Conservation (phyloP, 64 coral and sea anemone species). For the Montipora efflorescens region DNA sequence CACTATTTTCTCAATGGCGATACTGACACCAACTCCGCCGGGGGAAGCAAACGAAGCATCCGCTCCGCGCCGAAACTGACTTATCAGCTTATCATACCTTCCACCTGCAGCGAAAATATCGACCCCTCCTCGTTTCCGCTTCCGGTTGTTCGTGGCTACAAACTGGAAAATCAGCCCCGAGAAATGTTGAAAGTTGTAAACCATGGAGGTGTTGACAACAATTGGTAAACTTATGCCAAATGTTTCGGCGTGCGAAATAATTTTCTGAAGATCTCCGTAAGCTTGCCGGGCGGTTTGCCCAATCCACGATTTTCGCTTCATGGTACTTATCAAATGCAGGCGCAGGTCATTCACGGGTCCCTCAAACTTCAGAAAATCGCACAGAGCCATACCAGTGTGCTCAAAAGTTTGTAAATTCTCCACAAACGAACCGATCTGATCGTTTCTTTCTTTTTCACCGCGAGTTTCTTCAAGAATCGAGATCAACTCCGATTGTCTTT, state of each 20-base stretch:
- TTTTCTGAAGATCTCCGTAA: constrained; percentile 52
- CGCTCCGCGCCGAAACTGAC: constrained; percentile 60
- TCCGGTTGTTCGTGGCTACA: constrained; percentile 88
- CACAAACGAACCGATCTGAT: constrained; percentile 77
- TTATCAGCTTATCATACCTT: constrained; percentile 91
- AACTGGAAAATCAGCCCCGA: constrained; percentile 96
- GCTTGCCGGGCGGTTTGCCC: constrained; percentile 36
- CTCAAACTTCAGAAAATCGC: constrained; percentile 81
- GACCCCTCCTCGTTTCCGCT: constrained; percentile 84
- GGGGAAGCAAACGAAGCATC: constrained; percentile 55
- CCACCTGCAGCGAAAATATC: constrained; percentile 97
- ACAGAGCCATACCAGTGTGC: constrained; percentile 54
- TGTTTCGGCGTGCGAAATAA: constrained; percentile 35
- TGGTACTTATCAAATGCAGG: constrained; percentile 66
- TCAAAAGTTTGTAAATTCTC: constrained; percentile 76
- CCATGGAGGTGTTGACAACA: constrained; percentile 78
- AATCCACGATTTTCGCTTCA: constrained; percentile 53
- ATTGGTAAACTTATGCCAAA: constrained; percentile 76
- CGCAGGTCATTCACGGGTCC: constrained; percentile 80
- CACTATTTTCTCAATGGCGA: constrained; percentile 89
- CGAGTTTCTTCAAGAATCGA: constrained; percentile 79
- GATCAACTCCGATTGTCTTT: constrained; percentile 79
- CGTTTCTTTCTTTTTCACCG: constrained; percentile 72
- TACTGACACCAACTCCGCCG: constrained; percentile 89
- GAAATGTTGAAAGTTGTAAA: constrained; percentile 95